phyloP scores from a whole-genome alignment of 2,113 vertebrate genomes.

The Arenaria interpres region DNA sequence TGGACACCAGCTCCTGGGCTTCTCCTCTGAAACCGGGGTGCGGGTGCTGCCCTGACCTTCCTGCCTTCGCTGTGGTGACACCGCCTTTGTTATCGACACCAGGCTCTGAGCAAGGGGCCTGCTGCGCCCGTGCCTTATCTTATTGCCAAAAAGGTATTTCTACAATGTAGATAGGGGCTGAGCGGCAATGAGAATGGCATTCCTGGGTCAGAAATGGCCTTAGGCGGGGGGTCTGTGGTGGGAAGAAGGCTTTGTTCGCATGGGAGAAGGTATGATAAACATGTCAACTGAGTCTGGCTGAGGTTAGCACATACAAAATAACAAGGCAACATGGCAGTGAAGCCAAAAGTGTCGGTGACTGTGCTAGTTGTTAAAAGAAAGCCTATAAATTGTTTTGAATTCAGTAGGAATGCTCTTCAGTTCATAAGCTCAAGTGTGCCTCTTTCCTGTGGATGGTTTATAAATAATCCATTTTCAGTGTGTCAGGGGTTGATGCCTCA shows the following conservation, averaged over 20 bases:
- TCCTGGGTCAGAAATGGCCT: conserved; percentile 25
- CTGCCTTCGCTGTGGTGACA: neutral
- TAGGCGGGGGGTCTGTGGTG: neutral
- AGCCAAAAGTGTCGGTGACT: neutral
- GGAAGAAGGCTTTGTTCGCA: neutral
- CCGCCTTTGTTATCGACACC: neutral
- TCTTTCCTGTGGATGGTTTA: neutral
- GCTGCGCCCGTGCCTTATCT: neutral
- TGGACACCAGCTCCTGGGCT: accelerated
- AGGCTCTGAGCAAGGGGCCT: neutral
- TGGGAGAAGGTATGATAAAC: neutral
- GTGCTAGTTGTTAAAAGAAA: neutral
- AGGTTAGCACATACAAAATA: neutral
- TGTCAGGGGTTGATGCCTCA: neutral
- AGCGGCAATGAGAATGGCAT: neutral
- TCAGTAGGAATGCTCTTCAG: neutral
- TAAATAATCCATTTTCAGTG: neutral
- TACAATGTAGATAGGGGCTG: neutral
- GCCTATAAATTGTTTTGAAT: neutral
- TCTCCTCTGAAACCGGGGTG: neutral
- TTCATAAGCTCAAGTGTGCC: neutral
- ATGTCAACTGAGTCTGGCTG: neutral
- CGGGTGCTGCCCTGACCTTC: neutral
- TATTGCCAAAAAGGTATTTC: conserved; percentile 33
- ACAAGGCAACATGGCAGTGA: neutral